A percentile compares a stretch with the other conserved stretches of the same genome.
These are phyloP conservation scores for Apocrypta bakeri DNA, from an alignment of 1,140 invertebrate species.

Conservation along the genomic window DNA sequence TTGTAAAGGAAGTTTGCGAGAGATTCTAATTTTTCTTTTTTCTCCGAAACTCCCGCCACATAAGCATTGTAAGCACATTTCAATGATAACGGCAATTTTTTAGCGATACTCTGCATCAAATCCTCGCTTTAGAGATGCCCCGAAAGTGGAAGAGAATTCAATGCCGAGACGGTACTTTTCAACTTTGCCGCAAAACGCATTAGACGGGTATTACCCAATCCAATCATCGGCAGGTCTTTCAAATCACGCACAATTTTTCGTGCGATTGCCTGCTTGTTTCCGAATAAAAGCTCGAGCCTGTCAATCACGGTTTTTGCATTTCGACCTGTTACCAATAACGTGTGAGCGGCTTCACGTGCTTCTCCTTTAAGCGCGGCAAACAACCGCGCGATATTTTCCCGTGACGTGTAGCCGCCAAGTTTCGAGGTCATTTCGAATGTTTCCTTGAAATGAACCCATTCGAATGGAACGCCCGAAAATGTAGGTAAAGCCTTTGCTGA, in stretches of 20 bases:
- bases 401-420: not conserved
- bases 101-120: not conserved
- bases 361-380: slow-evolving; percentile 23
- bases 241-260: not conserved
- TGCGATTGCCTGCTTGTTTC: not conserved
- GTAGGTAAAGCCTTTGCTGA: not conserved
- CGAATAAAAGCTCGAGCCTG: not conserved
- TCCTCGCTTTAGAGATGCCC: not conserved
- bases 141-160: not conserved
- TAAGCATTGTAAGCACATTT: not conserved
- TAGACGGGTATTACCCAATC: not conserved
- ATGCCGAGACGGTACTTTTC: not conserved
- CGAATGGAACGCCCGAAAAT: not conserved
- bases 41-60: not conserved
- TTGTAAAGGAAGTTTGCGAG: slow-evolving; percentile 2
- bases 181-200: not conserved
- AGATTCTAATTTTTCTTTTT: not conserved
- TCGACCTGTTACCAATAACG: not conserved
- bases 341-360: not conserved
- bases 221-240: not conserved
- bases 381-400: slow-evolving; percentile 20
- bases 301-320: not conserved
- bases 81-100: not conserved
- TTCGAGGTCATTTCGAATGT: not conserved
- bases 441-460: slow-evolving; percentile 3